A percentile compares a stretch with the other conserved stretches of the same genome.
Conservation (phyloP, 2,888 invertebrate species). For the Chloroclystis v-ata region DNA sequence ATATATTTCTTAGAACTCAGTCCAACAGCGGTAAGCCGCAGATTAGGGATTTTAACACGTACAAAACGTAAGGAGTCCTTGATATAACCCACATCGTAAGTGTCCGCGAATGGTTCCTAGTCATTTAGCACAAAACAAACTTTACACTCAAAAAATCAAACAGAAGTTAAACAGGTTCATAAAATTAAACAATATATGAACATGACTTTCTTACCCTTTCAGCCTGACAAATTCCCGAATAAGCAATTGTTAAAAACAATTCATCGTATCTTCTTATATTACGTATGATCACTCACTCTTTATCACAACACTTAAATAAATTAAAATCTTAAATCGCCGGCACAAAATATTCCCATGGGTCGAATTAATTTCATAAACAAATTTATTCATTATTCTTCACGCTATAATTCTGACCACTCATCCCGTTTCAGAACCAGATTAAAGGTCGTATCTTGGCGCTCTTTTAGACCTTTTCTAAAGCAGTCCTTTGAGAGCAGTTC, state of each 20-base stretch:
- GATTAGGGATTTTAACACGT: neutral
- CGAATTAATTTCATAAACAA: conserved; percentile 20
- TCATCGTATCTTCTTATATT: too few relatives aligned
- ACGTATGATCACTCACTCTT: too few relatives aligned
- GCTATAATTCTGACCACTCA: conserved; percentile 8
- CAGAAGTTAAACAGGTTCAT: too few relatives aligned
- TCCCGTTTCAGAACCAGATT: conserved; percentile 10
- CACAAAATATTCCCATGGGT: conserved; percentile 8
- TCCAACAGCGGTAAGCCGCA: neutral
- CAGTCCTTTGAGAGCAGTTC: neutral
- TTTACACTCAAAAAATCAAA: too few relatives aligned
- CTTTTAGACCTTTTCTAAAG: neutral
- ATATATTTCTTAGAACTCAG: too few relatives aligned
- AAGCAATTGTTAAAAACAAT: too few relatives aligned
- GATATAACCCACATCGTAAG: too few relatives aligned
- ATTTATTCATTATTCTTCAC: conserved; percentile 21
- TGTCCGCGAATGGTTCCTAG: too few relatives aligned
- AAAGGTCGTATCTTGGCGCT: conserved; percentile 3
- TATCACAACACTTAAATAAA: neutral
- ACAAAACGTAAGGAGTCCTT: neutral
- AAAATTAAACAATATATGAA: too few relatives aligned
- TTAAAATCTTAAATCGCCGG: conserved; percentile 17
- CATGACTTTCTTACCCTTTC: too few relatives aligned
- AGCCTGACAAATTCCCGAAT: too few relatives aligned
- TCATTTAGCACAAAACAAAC: too few relatives aligned